Evolutionary conservation across 2,888 invertebrate genomes (phyloP).

Genomic region (Eupithecia vulgata): DNA sequence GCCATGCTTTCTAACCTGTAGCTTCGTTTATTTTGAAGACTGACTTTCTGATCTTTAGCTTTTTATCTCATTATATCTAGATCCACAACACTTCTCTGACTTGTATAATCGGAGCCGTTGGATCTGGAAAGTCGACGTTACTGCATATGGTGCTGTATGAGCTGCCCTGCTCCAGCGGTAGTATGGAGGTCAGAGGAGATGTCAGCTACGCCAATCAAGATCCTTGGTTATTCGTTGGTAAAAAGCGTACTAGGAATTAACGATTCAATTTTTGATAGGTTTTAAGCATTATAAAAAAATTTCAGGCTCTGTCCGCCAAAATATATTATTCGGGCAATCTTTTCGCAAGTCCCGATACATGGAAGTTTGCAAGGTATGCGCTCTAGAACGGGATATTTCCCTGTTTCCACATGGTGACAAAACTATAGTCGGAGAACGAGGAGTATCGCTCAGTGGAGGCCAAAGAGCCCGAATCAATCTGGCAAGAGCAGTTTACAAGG

Average conservation of each 20-base stretch:
- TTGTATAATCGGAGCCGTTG: conserved; percentile 86
- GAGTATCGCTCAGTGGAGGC: conserved; percentile 92
- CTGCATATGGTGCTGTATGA: conserved; percentile 89
- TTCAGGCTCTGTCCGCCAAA: conserved; percentile 91
- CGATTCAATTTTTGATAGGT: not conserved
- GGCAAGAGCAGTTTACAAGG: conserved; percentile 87
- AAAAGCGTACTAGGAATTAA: conserved; percentile 3
- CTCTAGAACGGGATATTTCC: conserved; percentile 88
- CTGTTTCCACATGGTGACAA: conserved; percentile 91
- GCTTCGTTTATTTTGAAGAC: not conserved
- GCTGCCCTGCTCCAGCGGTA: conserved; percentile 87
- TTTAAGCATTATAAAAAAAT: not conserved
- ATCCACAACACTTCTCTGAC: conserved; percentile 74
- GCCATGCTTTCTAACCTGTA: not conserved
- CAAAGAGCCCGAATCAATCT: conserved; percentile 88
- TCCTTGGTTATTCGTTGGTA: conserved; percentile 90
- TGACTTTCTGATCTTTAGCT: not conserved
- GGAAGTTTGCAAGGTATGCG: conserved; percentile 88
- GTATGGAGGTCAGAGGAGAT: conserved; percentile 84
- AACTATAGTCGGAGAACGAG: conserved; percentile 93
- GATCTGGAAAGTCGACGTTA: conserved; percentile 85
- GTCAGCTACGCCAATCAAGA: conserved; percentile 92
- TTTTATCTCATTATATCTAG: conserved; percentile 45
- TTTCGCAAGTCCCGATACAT: conserved; percentile 85
- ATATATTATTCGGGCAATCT: conserved; percentile 94